phyloP scores from a whole-genome alignment of 2,888 invertebrate genomes.

The Hanleya hanleyi region DNA sequence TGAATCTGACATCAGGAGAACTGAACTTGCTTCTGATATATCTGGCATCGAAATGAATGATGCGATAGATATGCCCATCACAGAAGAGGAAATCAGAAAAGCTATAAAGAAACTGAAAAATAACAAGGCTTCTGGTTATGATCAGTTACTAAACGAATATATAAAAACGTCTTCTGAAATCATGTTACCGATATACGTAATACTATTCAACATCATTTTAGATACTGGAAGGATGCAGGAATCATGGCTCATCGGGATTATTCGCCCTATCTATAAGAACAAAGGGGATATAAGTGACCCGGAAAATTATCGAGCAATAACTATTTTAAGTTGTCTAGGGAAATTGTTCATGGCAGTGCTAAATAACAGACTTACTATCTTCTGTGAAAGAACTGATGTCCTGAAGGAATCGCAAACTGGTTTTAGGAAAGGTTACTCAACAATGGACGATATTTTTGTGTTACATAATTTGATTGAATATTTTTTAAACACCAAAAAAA shows the following conservation, averaged over 20 bases:
- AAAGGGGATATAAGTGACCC: neutral
- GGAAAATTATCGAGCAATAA: neutral
- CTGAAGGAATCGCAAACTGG: neutral
- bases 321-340: neutral
- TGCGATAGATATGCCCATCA: too few relatives aligned
- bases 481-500: neutral
- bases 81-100: neutral
- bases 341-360: neutral
- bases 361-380: neutral
- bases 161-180: neutral
- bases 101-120: conserved; percentile 1
- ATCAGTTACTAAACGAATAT: neutral
- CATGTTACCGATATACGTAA: neutral
- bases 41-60: too few relatives aligned
- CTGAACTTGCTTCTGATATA: too few relatives aligned
- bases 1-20: too few relatives aligned
- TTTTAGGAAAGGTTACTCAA: neutral
- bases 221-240: neutral
- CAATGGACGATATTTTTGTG: neutral
- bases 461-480: neutral
- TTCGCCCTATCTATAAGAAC: neutral
- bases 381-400: neutral
- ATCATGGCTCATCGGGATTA: neutral
- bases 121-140: conserved; percentile 3
- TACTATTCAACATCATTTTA: neutral